Conservation (phyloP, 2,113 vertebrate genomes). For the Nothobranchius kuhntae region DNA sequence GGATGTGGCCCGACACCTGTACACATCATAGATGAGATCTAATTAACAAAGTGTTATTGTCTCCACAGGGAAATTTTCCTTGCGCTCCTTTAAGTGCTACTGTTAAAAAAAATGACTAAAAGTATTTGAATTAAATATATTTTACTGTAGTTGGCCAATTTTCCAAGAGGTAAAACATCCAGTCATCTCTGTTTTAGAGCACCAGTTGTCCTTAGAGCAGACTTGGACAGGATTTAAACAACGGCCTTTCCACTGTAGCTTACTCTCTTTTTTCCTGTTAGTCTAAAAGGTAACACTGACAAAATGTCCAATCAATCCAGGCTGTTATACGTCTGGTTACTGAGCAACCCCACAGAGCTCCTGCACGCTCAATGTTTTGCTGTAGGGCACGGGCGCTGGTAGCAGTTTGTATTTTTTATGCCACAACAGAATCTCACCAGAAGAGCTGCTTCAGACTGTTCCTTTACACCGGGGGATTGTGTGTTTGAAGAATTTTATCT, state of each 20-base stretch:
- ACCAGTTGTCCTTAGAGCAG: constrained; percentile 12
- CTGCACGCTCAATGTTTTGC: constrained; percentile 28
- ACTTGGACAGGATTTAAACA: constrained; percentile 18
- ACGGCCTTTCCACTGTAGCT: neutral
- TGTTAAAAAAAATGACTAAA: neutral
- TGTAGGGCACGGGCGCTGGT: constrained; percentile 12
- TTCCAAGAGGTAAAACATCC: neutral
- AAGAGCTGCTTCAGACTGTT: constrained; percentile 3
- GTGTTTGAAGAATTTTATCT: constrained; percentile 25
- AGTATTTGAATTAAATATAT: neutral
- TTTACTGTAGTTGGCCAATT: neutral
- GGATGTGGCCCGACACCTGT: too few relatives aligned
- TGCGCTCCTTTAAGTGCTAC: too few relatives aligned
- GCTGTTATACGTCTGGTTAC: constrained; percentile 1
- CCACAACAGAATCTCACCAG: constrained; percentile 27
- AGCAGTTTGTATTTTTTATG: constrained; percentile 33
- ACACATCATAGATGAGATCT: too few relatives aligned
- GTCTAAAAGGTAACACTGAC: constrained; percentile 26
- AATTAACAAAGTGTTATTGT: too few relatives aligned
- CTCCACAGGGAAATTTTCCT: too few relatives aligned
- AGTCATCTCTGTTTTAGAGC: neutral
- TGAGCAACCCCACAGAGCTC: constrained; percentile 12
- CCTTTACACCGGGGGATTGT: constrained; percentile 11
- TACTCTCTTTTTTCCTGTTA: constrained; percentile 10
- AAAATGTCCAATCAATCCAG: constrained; percentile 24